These are phyloP conservation scores for Gallinago jamesoni DNA, from an alignment of 2,113 vertebrate genomes.

Conservation along the genomic window DNA sequence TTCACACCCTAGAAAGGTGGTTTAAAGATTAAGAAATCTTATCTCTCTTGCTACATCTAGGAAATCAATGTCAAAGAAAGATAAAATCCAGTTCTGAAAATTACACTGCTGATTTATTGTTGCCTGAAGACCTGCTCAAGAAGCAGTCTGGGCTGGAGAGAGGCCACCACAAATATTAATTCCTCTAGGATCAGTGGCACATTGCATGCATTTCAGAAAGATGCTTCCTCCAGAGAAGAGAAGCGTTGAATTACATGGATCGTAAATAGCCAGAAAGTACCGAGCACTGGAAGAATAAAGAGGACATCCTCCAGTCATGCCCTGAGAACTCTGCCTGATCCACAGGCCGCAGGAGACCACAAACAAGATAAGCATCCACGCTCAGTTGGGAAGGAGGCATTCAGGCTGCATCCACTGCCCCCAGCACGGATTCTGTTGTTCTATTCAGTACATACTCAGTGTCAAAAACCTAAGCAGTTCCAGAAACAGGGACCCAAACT, in stretches of 20 bases:
- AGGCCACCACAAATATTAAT: neutral
- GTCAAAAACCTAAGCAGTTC: neutral
- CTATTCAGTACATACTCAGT: neutral
- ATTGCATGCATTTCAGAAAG: neutral
- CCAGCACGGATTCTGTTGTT: neutral
- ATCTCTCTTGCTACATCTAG: neutral
- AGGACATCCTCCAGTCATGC: neutral
- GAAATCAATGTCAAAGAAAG: neutral
- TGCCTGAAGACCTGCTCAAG: neutral
- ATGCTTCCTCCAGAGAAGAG: neutral
- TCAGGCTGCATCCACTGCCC: neutral
- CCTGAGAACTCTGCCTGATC: rapidly evolving
- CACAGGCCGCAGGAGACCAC: neutral
- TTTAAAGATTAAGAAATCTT: neutral
- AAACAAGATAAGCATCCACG: neutral
- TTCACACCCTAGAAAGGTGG: neutral
- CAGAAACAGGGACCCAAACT: neutral
- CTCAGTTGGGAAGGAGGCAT: rapidly evolving
- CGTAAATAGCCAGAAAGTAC: neutral
- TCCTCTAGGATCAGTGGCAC: neutral
- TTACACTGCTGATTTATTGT: neutral
- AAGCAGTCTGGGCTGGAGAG: neutral
- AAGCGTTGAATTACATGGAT: neutral
- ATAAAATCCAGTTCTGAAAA: neutral
- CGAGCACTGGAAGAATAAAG: neutral